Base-by-base conservation (phyloP, 1,140 invertebrate genomes). In the Oedothorax gibbosus region DNA sequence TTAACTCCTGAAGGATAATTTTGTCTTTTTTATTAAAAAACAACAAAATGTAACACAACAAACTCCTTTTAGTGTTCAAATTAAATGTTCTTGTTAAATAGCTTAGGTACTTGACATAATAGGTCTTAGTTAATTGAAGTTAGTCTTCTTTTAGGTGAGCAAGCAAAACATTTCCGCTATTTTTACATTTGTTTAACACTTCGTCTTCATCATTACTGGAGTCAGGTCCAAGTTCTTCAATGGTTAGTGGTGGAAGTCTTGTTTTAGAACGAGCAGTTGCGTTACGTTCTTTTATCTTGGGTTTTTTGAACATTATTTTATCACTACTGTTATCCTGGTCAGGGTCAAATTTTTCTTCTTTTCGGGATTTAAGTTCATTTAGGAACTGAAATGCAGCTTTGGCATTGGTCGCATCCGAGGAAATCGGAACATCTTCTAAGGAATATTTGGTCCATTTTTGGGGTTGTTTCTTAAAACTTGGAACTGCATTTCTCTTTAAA, bases 391-490 rank as follows among this genome's bases (percentile, higher is more conserved):
- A 20, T 51, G 79, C 79, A 20, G 64, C 66, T 21, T 68, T 54
- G 35, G 68, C 21, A 35, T 82, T 82, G 60, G 66, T 57, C 14
- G 79, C 79, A 82, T 82, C 66, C 0, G 79, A 82, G 15, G 79
- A 72, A 18, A 82, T 11, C 10, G 79, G 68, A 14, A 53, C 54
- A 54, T 82, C 57, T 73, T 72, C 69, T n/a, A 82, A 62, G 35
- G 79, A 82, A 82, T 82, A 82, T 72, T 72, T 62, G 15, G 12
- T 82, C 79, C 79, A 82, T 54, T 72, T 82, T n/a, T 51, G 54
- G 1, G 50, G 21, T 12, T 64, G 35, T 53, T 18, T 57, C 18
- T 69, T 60, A 69, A 56, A 60, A 18, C 10, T n/a, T 4, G 64
- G 50, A 3, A 49, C 35, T 71, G 21, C 12, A 8, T 15, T 7